Evolutionary conservation across 1,140 invertebrate species (phyloP).

Genomic region (Prorops nasuta): DNA sequence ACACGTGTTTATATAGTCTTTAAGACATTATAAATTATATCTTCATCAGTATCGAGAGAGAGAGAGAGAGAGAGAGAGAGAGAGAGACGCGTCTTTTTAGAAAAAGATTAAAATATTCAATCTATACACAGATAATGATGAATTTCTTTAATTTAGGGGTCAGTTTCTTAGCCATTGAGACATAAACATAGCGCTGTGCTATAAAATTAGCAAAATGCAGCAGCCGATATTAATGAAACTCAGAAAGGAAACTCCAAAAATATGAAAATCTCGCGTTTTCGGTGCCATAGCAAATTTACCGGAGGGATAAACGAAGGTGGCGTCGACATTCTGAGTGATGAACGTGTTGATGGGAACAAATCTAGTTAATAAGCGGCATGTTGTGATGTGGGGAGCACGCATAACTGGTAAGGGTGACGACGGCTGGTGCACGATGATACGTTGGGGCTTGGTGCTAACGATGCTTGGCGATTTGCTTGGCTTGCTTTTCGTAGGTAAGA

Average conservation of each 20-base stretch:
- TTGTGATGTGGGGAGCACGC: conserved; percentile 52
- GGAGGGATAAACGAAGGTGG: conserved; percentile 45
- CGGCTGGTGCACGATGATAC: conserved; percentile 51
- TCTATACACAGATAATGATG: no score
- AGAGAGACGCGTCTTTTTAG: no score
- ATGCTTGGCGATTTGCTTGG: conserved; percentile 48
- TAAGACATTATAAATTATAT: neutral
- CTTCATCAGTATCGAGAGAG: no score
- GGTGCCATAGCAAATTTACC: conserved; percentile 41
- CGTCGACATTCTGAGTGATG: conserved; percentile 47
- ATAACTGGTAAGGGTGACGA: conserved; percentile 54
- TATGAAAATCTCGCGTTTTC: conserved; percentile 23
- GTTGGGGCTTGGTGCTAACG: conserved; percentile 52
- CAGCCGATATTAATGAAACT: conserved; percentile 7
- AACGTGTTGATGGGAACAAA: conserved; percentile 49
- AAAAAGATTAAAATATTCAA: no score
- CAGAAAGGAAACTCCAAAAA: neutral
- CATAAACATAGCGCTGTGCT: conserved; percentile 44
- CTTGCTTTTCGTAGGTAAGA: conserved; percentile 38
- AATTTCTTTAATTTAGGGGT: no score
- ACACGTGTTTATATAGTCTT: no score
- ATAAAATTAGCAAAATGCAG: conserved; percentile 26
- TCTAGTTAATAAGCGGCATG: conserved; percentile 56
- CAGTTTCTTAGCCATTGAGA: no score
- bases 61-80: no score